Conservation (phyloP, 53 echinoderm and acorn worm species). For the Arbacia lixula region DNA sequence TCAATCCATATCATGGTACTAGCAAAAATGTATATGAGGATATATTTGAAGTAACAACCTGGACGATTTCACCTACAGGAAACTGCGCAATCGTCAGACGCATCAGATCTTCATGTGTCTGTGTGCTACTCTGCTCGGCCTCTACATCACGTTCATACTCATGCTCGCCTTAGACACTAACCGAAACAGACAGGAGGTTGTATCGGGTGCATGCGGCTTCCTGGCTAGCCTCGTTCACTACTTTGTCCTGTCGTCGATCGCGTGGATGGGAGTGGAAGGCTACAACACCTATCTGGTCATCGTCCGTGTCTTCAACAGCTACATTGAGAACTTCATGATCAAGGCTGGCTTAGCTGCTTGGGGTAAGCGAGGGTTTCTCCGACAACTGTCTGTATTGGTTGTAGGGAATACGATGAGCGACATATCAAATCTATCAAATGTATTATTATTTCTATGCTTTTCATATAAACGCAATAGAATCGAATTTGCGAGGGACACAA, state of each 20-base stretch:
- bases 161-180: conserved; percentile 4
- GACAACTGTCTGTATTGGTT: too few species aligned
- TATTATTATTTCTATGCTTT: too few species aligned
- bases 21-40: too few species aligned
- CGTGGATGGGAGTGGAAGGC: conserved; percentile 49
- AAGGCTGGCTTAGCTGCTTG: conserved; percentile 33
- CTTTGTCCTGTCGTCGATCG: conserved; percentile 32
- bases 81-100: conserved; percentile 19
- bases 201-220: background rate
- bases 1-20: too few species aligned
- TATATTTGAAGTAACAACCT: too few species aligned
- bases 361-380: too few species aligned
- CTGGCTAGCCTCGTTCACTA: conserved; percentile 24
- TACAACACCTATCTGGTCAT: conserved; percentile 28
- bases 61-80: background rate
- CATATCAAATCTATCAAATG: too few species aligned
- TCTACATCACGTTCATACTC: conserved; percentile 18
- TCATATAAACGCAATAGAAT: too few species aligned
- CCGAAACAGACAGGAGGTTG: background rate
- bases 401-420: too few species aligned
- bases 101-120: conserved; percentile 37
- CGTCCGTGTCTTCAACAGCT: conserved; percentile 23
- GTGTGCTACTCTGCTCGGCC: conserved; percentile 18
- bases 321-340: conserved; percentile 27
- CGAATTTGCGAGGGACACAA: too few species aligned